Percentiles rank a stretch among this genome's conserved stretches.
phyloP scores from a whole-genome alignment of 1,140 invertebrate genomes.

The Venturia canescens region DNA sequence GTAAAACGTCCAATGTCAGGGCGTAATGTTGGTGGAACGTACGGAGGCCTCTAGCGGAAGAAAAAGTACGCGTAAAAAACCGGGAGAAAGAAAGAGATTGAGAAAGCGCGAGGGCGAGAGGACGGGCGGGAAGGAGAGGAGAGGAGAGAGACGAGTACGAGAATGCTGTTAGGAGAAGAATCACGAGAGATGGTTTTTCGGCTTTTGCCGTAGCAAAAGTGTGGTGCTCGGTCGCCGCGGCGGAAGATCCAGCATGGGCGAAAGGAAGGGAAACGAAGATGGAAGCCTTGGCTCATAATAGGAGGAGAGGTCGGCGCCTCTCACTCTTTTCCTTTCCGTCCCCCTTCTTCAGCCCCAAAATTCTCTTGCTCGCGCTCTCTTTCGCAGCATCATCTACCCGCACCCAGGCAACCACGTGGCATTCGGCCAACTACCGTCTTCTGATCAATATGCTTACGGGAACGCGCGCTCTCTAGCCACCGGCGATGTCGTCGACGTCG shows the following conservation, averaged over 20 bases:
- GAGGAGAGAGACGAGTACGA: neutral
- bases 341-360: slow-evolving; percentile 15
- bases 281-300: slow-evolving; percentile 76
- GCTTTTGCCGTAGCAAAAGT: slow-evolving; percentile 2
- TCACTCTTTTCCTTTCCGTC: slow-evolving; percentile 38
- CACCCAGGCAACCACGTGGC: slow-evolving; percentile 70
- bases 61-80: neutral
- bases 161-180: slow-evolving; percentile 3
- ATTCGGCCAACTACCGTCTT: slow-evolving; percentile 76
- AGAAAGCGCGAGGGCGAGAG: neutral
- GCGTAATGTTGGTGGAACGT: neutral
- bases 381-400: slow-evolving; percentile 66
- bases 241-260: slow-evolving; percentile 44
- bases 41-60: neutral
- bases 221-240: slow-evolving; percentile 7
- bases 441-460: slow-evolving; percentile 78
- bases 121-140: neutral
- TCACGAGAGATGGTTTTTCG: slow-evolving; percentile 13
- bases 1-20: neutral
- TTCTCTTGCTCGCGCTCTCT: slow-evolving; percentile 30
- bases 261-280: slow-evolving; percentile 66
- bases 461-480: slow-evolving; percentile 60
- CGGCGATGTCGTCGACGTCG: slow-evolving; percentile 38
- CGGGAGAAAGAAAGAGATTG: neutral
- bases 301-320: slow-evolving; percentile 73